phyloP scores from a whole-genome alignment of 2,797 vertebrate species.

The Myotis daubentonii region DNA sequence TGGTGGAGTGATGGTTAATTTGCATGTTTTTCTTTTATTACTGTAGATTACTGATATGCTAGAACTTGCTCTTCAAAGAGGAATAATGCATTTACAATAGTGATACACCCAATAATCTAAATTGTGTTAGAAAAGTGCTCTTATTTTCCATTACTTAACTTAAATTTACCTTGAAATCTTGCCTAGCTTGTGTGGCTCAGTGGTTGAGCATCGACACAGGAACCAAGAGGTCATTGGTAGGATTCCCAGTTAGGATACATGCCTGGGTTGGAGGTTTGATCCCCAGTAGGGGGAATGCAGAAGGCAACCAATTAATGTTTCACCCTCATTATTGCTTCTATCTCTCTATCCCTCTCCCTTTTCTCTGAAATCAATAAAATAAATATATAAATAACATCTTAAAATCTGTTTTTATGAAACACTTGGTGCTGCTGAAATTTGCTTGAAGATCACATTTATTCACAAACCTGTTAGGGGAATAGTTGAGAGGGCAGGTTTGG shows the following conservation, averaged over 20 bases:
- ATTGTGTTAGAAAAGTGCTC: background rate
- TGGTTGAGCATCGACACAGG: too few species aligned
- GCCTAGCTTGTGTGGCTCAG: too few species aligned
- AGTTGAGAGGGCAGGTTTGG: background rate
- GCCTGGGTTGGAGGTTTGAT: too few species aligned
- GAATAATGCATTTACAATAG: background rate
- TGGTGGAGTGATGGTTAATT: too few species aligned
- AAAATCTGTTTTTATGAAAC: background rate
- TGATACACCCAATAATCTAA: background rate
- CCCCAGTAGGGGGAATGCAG: too few species aligned
- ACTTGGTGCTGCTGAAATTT: conserved; percentile 11
- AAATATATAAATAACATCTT: background rate
- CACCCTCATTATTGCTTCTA: too few species aligned
- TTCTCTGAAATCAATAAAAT: too few species aligned
- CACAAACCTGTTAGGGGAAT: background rate
- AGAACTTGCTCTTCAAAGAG: background rate
- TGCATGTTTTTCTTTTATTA: too few species aligned
- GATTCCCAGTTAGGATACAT: too few species aligned
- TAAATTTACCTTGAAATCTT: background rate
- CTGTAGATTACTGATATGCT: background rate
- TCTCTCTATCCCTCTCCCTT: too few species aligned
- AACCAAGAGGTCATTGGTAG: too few species aligned
- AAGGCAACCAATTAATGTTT: too few species aligned
- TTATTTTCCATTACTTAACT: conserved; percentile 11
- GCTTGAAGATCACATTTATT: background rate